phyloP scores from a whole-genome alignment of 2,888 invertebrate genomes.

The Lepidocyrtinus sp. region DNA sequence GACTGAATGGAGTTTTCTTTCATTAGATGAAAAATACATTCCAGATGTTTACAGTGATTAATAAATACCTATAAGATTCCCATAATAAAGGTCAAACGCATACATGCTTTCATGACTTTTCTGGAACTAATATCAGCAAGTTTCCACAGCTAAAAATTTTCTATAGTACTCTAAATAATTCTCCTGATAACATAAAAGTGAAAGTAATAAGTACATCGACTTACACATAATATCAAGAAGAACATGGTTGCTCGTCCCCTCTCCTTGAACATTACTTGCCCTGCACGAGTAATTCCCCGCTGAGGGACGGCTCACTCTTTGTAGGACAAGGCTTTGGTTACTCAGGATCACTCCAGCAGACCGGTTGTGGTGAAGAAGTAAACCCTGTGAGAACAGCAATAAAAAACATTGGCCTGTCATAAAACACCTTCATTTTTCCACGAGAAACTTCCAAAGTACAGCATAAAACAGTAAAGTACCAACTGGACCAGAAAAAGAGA shows the following conservation, averaged over 20 bases:
- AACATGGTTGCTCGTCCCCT: conserved; percentile 89
- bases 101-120: too few relatives aligned
- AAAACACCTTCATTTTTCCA: conserved; percentile 49
- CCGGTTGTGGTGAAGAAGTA: conserved; percentile 86
- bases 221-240: conserved; percentile 90
- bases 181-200: too few relatives aligned
- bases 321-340: conserved; percentile 92
- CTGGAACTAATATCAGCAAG: too few relatives aligned
- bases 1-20: too few relatives aligned
- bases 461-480: background rate
- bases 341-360: conserved; percentile 90
- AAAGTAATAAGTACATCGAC: conserved; percentile 72
- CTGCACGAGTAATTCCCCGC: conserved; percentile 91
- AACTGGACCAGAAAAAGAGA: background rate
- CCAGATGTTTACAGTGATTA: too few relatives aligned
- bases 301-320: conserved; percentile 88
- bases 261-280: conserved; percentile 89
- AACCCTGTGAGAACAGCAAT: conserved; percentile 76
- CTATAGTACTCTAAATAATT: too few relatives aligned
- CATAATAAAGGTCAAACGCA: too few relatives aligned
- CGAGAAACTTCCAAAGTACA: conserved; percentile 25
- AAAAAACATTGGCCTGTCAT: conserved; percentile 50
- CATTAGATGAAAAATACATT: too few relatives aligned
- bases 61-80: too few relatives aligned
- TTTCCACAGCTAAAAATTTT: too few relatives aligned